phyloP scores from a whole-genome alignment of 2,797 vertebrate genomes.

The Hapalemur alaotrensis region DNA sequence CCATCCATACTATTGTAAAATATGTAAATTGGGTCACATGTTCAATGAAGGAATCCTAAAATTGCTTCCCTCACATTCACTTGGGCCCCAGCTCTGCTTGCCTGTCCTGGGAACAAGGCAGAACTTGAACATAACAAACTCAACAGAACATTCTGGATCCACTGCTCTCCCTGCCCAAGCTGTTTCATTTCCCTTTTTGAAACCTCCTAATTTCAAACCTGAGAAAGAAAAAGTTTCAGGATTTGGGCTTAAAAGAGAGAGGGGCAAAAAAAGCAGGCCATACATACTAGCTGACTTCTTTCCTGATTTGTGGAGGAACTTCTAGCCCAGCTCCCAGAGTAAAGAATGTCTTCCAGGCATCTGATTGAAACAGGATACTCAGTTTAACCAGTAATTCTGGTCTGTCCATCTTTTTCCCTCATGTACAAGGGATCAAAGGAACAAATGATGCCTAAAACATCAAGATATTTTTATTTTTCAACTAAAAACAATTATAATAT shows the following conservation, averaged over 20 bases:
- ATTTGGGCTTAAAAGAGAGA: background rate
- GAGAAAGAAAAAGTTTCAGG: background rate
- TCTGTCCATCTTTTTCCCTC: conserved; percentile 16
- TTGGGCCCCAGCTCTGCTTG: background rate
- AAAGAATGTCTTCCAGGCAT: background rate
- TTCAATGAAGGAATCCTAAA: background rate
- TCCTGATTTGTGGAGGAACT: background rate
- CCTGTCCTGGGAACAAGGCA: background rate
- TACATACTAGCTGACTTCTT: background rate
- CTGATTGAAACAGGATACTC: conserved; percentile 32
- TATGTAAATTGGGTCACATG: background rate
- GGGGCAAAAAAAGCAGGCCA: background rate
- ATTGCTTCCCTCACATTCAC: background rate
- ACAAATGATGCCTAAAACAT: background rate
- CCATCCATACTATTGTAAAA: background rate
- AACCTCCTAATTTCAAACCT: background rate
- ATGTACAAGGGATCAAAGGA: background rate
- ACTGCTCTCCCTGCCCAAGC: background rate
- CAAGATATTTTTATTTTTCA: conserved; percentile 20
- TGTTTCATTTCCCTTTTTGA: background rate
- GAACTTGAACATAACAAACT: background rate
- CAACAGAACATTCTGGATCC: background rate
- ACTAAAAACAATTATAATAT: background rate
- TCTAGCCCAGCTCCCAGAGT: background rate
- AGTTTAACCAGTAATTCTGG: conserved; percentile 56